Base-by-base conservation (phyloP, 2,797 vertebrate species). In the Crypturellus tataupa region DNA sequence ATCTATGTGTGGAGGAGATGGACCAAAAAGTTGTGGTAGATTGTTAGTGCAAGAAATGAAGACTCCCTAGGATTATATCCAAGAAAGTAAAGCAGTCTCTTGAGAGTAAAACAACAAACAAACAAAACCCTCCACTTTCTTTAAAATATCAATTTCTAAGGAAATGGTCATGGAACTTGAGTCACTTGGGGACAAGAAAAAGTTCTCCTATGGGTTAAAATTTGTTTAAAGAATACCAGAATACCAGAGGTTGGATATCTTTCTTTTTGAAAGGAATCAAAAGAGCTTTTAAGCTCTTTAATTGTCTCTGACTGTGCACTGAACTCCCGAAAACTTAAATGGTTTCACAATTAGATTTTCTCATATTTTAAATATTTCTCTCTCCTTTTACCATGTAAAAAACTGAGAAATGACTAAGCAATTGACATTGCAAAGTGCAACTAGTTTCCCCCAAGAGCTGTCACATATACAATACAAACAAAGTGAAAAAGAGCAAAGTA, bases 331-430 rank as follows among this genome's bases (percentile, higher is more conserved):
- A 77, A 80, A 68, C 33, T 82, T 62, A 37, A 65, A 62, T 80
- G 62, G 49, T 58, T 94, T 94, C 33, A 76, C 55, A 80, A 79
- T 72, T n/a, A 89, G 35, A 56, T 80, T 77, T 85, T 91, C 49
- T 84, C 92, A 21, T 17, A 87, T 90, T 91, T 80, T 71, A 87
- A 87, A 51, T 65, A 31, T 85, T 92, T 91, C 9, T 77, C 70
- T n/a, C 42, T 85, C 69, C 23, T 87, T 80, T 60, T 78, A 63
- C 14, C 69, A 27, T 65, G 17, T 93, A 59, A 85, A 92, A 67
- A 14, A 67, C 10, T 69, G 65, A 92, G 67, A 87, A 91, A 83
- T 60, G 2, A 93, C 55, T 31, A 80, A 82, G 46, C 56, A 55
- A 55, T 65, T 80, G 76, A 69, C 35, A 25, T 29, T 69, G 35